phyloP scores from a whole-genome alignment of 2,797 vertebrate species.

The Spheniscus humboldti region DNA sequence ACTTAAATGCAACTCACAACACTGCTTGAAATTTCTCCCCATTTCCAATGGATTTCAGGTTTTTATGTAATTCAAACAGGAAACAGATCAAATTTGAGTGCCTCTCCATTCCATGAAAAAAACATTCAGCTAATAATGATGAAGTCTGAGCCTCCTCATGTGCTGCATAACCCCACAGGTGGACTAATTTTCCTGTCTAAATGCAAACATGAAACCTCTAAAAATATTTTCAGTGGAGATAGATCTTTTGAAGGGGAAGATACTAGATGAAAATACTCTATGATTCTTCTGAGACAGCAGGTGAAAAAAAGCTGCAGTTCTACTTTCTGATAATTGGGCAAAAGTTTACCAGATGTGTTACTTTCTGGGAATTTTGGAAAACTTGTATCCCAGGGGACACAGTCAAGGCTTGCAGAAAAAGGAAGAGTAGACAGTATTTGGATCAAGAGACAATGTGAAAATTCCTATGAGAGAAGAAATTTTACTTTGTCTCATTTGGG shows the following conservation, averaged over 20 bases:
- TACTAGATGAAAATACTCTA: neutral
- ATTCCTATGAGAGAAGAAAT: neutral
- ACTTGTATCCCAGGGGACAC: neutral
- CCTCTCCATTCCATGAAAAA: neutral
- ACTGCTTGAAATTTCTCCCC: neutral
- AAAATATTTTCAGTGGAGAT: neutral
- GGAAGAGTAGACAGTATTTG: neutral
- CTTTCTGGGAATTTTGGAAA: neutral
- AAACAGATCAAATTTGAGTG: neutral
- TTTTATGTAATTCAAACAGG: neutral
- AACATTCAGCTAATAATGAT: neutral
- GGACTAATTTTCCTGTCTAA: neutral
- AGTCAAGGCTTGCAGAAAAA: neutral
- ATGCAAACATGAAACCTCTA: neutral
- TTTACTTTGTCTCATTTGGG: neutral
- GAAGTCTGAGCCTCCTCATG: neutral
- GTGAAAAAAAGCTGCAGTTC: neutral
- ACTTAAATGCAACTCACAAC: neutral
- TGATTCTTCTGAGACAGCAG: neutral
- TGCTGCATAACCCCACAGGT: neutral
- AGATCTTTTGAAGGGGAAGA: neutral
- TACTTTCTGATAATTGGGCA: neutral
- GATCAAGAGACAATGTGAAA: neutral
- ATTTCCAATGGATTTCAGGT: neutral
- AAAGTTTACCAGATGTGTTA: neutral